phyloP scores from a whole-genome alignment of 1,140 invertebrate genomes.

The Diorhabda sublineata region DNA sequence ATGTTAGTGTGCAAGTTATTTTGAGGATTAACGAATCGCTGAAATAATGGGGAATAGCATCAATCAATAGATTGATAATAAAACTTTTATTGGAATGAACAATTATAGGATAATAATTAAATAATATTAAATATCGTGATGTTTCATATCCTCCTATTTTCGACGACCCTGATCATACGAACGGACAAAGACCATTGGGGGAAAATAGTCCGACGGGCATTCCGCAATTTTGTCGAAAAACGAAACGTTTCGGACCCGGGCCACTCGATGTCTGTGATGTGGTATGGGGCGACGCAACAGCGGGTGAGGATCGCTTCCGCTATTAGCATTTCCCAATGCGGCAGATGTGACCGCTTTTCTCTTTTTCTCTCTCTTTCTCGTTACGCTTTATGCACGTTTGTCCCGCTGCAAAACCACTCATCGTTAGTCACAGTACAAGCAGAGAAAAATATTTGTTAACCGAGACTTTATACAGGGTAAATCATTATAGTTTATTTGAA shows the following conservation, averaged over 20 bases:
- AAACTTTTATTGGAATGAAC: too few species aligned
- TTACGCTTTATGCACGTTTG: background rate
- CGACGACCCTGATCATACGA: background rate
- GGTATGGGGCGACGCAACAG: constrained; percentile 8
- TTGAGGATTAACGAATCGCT: too few species aligned
- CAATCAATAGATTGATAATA: too few species aligned
- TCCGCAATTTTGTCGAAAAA: constrained; percentile 5
- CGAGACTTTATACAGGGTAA: too few species aligned
- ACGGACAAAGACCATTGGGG: background rate
- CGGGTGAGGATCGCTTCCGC: constrained; percentile 19
- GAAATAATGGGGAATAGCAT: too few species aligned
- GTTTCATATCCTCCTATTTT: background rate
- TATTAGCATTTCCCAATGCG: constrained; percentile 23
- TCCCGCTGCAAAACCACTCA: background rate
- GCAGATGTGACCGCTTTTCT: constrained; percentile 20
- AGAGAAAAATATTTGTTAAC: too few species aligned
- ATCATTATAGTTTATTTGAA: too few species aligned
- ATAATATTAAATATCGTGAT: too few species aligned
- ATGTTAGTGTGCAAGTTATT: too few species aligned
- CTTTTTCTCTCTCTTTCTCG: background rate
- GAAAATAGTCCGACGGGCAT: background rate
- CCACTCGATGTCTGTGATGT: background rate
- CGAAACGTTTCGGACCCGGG: constrained; percentile 11
- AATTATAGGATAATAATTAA: too few species aligned
- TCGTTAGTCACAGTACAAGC: background rate